Percentiles rank a stretch among this genome's conserved stretches.
Evolutionary conservation across 2,888 invertebrate genomes (phyloP).

Genomic region (Eupithecia centaureata): DNA sequence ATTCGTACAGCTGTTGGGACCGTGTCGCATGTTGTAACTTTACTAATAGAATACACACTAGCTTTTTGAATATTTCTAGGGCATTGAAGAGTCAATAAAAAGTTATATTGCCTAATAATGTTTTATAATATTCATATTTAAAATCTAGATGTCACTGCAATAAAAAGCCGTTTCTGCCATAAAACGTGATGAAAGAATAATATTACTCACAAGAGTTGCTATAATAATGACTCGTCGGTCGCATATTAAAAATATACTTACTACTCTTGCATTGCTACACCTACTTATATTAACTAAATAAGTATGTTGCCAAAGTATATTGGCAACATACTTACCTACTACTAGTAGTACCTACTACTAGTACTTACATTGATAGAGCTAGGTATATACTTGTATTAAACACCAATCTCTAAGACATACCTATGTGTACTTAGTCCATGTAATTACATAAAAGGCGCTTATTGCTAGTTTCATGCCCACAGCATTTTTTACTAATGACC

Average conservation of each 20-base stretch:
- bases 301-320: too few relatives aligned
- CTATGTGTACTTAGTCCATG: too few relatives aligned
- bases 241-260: too few relatives aligned
- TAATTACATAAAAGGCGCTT: too few relatives aligned
- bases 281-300: too few relatives aligned
- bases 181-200: conserved; percentile 20
- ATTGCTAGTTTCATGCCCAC: too few relatives aligned
- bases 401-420: too few relatives aligned
- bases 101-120: conserved; percentile 37
- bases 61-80: conserved; percentile 50
- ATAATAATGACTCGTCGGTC: conserved; percentile 2
- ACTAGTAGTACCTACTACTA: too few relatives aligned
- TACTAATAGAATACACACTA: conserved; percentile 62
- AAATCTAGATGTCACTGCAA: conserved; percentile 32
- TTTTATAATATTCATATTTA: conserved; percentile 33
- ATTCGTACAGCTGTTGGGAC: conserved; percentile 75
- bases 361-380: too few relatives aligned
- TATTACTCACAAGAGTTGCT: conserved; percentile 29
- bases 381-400: too few relatives aligned
- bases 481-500: too few relatives aligned
- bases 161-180: conserved; percentile 28
- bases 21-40: conserved; percentile 74
- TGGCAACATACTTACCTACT: too few relatives aligned
- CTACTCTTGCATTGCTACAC: neutral
- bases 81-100: conserved; percentile 54